phyloP scores from a whole-genome alignment of 2,888 invertebrate genomes.

The Hypercompe scribonia region DNA sequence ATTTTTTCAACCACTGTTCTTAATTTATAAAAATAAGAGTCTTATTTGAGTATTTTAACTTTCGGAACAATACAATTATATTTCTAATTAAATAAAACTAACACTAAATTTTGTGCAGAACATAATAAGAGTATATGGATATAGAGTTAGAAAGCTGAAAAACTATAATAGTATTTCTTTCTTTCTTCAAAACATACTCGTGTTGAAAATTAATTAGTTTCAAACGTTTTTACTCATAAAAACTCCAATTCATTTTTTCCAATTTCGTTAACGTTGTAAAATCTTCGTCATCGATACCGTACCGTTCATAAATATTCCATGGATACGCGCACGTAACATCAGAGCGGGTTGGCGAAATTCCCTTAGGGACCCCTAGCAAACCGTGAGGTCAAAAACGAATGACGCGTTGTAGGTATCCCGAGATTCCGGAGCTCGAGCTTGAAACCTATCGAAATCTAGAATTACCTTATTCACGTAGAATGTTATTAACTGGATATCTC shows the following conservation, averaged over 20 bases:
- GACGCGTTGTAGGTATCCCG: conserved; percentile 18
- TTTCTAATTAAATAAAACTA: too few relatives aligned
- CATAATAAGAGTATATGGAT: too few relatives aligned
- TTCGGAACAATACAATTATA: too few relatives aligned
- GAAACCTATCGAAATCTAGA: conserved; percentile 8
- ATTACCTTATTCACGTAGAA: conserved; percentile 8
- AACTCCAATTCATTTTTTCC: background rate
- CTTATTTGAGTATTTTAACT: too few relatives aligned
- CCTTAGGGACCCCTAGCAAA: conserved; percentile 9
- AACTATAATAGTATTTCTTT: background rate
- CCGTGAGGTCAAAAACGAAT: conserved; percentile 14
- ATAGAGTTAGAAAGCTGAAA: background rate
- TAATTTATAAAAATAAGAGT: background rate
- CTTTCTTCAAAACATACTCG: background rate
- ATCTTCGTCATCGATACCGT: conserved; percentile 26
- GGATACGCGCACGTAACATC: conserved; percentile 24
- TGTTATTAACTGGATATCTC: conserved; percentile 5
- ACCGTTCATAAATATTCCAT: conserved; percentile 36
- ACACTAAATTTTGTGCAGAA: too few relatives aligned
- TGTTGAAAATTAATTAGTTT: background rate
- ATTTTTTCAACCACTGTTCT: background rate
- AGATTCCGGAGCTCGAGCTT: conserved; percentile 14
- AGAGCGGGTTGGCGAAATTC: conserved; percentile 24
- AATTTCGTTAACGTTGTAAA: conserved; percentile 20
- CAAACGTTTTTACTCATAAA: background rate